phyloP scores from a whole-genome alignment of 2,797 vertebrate genomes.

The Acrossocheilus fasciatus region DNA sequence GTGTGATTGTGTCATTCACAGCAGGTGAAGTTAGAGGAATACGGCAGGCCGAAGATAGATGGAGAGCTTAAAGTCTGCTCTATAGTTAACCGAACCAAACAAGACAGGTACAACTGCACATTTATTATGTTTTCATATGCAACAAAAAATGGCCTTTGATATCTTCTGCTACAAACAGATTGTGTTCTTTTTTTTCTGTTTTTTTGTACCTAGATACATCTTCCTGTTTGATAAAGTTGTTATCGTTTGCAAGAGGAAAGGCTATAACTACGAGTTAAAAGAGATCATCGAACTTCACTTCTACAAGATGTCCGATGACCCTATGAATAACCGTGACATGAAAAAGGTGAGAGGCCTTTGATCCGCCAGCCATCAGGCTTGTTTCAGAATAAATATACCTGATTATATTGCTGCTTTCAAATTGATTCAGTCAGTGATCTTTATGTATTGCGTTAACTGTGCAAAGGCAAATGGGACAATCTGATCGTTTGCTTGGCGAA shows the following conservation, averaged over 20 bases:
- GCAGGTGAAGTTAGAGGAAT: slow-evolving; percentile 97
- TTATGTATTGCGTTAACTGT: slow-evolving; percentile 2
- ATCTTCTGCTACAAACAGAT: background rate
- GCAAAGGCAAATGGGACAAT: background rate
- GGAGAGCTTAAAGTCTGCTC: slow-evolving; percentile 97
- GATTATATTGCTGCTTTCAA: slow-evolving; percentile 16
- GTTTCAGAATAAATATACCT: slow-evolving; percentile 35
- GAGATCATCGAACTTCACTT: slow-evolving; percentile 94
- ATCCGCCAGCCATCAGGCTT: background rate
- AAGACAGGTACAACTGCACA: slow-evolving; percentile 87
- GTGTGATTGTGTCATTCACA: slow-evolving; percentile 67
- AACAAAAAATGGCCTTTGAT: background rate
- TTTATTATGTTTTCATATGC: background rate
- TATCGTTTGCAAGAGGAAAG: slow-evolving; percentile 96
- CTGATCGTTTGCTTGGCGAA: slow-evolving; percentile 15
- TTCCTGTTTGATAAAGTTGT: slow-evolving; percentile 99
- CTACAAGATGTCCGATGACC: slow-evolving; percentile 97
- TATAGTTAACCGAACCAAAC: slow-evolving; percentile 94
- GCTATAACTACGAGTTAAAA: slow-evolving; percentile 96
- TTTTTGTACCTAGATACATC: slow-evolving; percentile 85
- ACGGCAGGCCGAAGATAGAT: slow-evolving; percentile 95
- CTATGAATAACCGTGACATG: slow-evolving; percentile 97
- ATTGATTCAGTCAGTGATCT: slow-evolving; percentile 9
- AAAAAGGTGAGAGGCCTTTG: slow-evolving; percentile 86
- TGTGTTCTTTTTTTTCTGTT: background rate